phyloP scores from a whole-genome alignment of 2,797 vertebrate genomes.

The Rhyacichthys aspro region DNA sequence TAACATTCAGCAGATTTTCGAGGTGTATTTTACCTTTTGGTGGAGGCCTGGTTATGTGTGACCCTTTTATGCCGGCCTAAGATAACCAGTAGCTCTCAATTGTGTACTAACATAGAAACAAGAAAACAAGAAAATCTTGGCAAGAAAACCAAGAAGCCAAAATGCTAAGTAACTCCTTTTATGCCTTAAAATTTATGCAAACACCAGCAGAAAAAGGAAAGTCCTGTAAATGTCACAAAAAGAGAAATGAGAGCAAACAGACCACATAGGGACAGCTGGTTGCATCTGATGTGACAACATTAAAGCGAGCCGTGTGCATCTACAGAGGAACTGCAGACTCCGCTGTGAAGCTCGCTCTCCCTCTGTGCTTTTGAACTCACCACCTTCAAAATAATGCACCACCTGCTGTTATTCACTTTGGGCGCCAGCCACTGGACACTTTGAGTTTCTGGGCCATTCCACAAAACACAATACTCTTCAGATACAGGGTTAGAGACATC shows the following conservation, averaged over 20 bases:
- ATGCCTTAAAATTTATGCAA: conserved; percentile 2
- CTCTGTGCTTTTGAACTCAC: conserved; percentile 39
- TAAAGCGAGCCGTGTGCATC: conserved; percentile 37
- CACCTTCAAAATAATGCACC: conserved; percentile 45
- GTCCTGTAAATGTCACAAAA: conserved; percentile 17
- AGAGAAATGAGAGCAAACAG: conserved; percentile 20
- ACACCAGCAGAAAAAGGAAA: conserved; percentile 1
- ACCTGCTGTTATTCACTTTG: conserved; percentile 43
- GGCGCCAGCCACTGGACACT: conserved; percentile 33
- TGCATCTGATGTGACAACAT: conserved; percentile 47
- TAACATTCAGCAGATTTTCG: background rate
- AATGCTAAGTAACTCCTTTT: background rate
- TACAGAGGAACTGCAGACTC: conserved; percentile 12
- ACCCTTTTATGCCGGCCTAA: too few relatives aligned
- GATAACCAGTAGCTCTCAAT: too few relatives aligned
- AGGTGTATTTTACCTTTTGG: background rate
- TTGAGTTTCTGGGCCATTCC: conserved; percentile 32
- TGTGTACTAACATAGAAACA: too few relatives aligned
- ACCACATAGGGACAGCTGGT: conserved; percentile 40
- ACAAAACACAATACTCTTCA: too few relatives aligned
- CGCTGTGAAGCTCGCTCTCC: conserved; percentile 30
- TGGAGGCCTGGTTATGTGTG: background rate
- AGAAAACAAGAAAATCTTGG: background rate
- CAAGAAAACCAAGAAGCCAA: background rate
- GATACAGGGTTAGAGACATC: too few relatives aligned